phyloP scores from a whole-genome alignment of 2,797 vertebrate genomes.

The Protonibea diacanthus region DNA sequence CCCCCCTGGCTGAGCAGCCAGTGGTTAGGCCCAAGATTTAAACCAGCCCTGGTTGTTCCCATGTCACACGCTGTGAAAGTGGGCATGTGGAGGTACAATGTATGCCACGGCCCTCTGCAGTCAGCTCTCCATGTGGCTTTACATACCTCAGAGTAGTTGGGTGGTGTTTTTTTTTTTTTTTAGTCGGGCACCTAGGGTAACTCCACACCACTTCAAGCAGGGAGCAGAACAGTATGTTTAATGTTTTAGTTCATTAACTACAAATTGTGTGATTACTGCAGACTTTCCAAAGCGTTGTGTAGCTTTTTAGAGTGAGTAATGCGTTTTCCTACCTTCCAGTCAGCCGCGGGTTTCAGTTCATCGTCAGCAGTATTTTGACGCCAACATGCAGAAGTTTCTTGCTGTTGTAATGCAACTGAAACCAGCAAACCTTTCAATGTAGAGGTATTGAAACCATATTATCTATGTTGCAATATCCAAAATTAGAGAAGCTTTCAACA shows the following conservation, averaged over 20 bases:
- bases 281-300: neutral
- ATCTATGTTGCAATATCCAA: neutral
- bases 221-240: slow-evolving; percentile 12
- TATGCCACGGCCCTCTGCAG: slow-evolving; percentile 40
- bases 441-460: neutral
- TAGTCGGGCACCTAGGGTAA: slow-evolving; percentile 25
- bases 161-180: slow-evolving; percentile 6
- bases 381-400: neutral
- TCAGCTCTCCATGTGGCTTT: slow-evolving; percentile 40
- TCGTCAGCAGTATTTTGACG: slow-evolving; percentile 7
- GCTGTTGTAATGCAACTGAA: neutral
- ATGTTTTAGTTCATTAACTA: slow-evolving; percentile 32
- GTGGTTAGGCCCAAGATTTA: slow-evolving; percentile 79
- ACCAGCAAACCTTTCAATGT: neutral
- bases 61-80: slow-evolving; percentile 78
- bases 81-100: slow-evolving; percentile 70
- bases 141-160: slow-evolving; percentile 16
- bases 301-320: slow-evolving; percentile 11
- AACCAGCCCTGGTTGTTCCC: slow-evolving; percentile 80
- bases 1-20: slow-evolving; percentile 59
- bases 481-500: neutral
- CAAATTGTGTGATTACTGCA: slow-evolving; percentile 30
- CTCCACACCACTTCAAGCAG: slow-evolving; percentile 21
- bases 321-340: neutral
- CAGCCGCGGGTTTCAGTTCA: slow-evolving; percentile 7